Evolutionary conservation across 2,797 vertebrate species (phyloP).

Genomic region (Sebastes vulpes): DNA sequence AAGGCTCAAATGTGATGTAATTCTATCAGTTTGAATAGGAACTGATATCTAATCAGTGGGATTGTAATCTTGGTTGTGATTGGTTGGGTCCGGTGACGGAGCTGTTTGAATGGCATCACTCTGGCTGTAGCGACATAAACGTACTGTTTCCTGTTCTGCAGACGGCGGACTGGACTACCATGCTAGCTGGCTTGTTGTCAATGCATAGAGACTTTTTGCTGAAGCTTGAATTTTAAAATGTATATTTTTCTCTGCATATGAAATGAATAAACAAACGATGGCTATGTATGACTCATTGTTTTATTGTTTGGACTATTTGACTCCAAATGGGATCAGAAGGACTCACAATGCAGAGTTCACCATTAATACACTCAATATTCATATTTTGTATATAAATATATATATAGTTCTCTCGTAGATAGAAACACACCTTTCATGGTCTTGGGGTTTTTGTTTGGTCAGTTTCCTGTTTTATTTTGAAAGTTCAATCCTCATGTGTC

Average conservation of each 20-base stretch:
- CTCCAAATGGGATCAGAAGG: no score
- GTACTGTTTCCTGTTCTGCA: constrained; percentile 43
- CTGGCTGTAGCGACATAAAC: constrained; percentile 58
- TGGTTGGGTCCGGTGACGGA: neutral
- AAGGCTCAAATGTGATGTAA: neutral
- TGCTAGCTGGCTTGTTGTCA: constrained; percentile 66
- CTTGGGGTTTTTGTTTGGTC: no score
- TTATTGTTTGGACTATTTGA: neutral
- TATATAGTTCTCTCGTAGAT: no score
- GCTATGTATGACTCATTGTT: neutral
- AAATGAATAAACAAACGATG: constrained; percentile 73
- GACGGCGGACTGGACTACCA: constrained; percentile 23
- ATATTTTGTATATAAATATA: no score
- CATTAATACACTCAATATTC: no score
- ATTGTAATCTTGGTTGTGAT: neutral
- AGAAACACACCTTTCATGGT: no score
- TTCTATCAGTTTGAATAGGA: neutral
- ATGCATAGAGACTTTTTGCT: constrained; percentile 74
- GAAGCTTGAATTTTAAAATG: constrained; percentile 78
- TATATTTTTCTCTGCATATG: constrained; percentile 81
- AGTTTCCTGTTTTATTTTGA: no score
- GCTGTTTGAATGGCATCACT: constrained; percentile 60
- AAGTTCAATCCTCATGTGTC: no score
- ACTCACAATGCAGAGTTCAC: no score
- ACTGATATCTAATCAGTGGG: neutral